Evolutionary conservation across 2,888 invertebrate genomes (phyloP), one percentile per base, ranked within the genome.

Genomic region (Drosophila affinis): DNA sequence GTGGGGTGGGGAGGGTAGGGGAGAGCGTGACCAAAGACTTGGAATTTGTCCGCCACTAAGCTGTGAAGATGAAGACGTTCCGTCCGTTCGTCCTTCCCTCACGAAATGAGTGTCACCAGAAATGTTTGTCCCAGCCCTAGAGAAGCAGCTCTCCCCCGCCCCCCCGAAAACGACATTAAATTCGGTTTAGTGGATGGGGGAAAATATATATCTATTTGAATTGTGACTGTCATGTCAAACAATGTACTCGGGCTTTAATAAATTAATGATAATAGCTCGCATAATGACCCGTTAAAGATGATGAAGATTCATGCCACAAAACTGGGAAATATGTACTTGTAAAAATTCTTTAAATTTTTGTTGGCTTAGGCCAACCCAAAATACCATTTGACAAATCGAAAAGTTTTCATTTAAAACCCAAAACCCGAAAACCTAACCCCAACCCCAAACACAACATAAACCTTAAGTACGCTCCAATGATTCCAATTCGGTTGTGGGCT

Each of bases 201-300:
- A 47, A 48, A 34, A 24, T 61, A 56, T 48, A 59, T 75, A 69
- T 69, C 62, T 71, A 54, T 71, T 64, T 64, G 70, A 76, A 56
- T 72, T 82, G 69, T 75, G 72, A 55, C 53, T 75, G 55, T 54
- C 55, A 56, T 63, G 71, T 68, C 82, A 56, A 29, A 52, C 77
- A 65, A 70, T 77, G 80, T 60, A 62, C 58, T 61, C 52, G 56
- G 56, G 62, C 71, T 67, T 78, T 74, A 82, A 86, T 86, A 83
- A 84, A 88, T 88, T 83, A 86, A 86, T 79, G 87, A 74, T 83
- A 86, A 85, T 83, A 54, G 69, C 74, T 51, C 44, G 39, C 46
- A 55, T 73, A 73, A 73, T 64, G 72, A 73, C 57, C 29, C 53
- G 54, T 54, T 62, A 49, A 57, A 39, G 45, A 47, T 72, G 49